Conservation (phyloP, 2,113 vertebrate genomes). For the Ageneiosus marmoratus region DNA sequence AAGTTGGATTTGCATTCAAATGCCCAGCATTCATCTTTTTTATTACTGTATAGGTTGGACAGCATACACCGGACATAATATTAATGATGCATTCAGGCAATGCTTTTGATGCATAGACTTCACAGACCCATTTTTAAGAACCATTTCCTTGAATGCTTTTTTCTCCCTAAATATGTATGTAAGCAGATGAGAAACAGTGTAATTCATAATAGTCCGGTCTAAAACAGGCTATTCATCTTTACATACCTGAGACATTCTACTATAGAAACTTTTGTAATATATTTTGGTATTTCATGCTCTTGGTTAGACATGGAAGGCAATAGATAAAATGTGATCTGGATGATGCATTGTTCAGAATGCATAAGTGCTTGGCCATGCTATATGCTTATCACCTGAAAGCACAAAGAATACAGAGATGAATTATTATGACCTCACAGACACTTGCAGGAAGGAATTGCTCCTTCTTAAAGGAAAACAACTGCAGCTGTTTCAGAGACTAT, state of each 20-base stretch:
- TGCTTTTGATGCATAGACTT: slow-evolving; percentile 13
- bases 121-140: slow-evolving; percentile 15
- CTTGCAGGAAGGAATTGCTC: neutral
- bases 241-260: neutral
- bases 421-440: slow-evolving; percentile 9
- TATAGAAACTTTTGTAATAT: neutral
- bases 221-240: neutral
- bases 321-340: slow-evolving; percentile 2
- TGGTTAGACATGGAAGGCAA: neutral
- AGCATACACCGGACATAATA: slow-evolving; percentile 4
- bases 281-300: neutral
- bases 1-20: slow-evolving; percentile 36
- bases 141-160: slow-evolving; percentile 15
- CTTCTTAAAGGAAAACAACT: slow-evolving; percentile 29
- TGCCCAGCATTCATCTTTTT: slow-evolving; percentile 26
- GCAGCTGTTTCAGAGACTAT: slow-evolving; percentile 11
- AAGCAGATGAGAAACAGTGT: neutral
- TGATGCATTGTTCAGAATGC: neutral
- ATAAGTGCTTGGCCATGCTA: neutral
- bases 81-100: slow-evolving; percentile 10
- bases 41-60: slow-evolving; percentile 3
- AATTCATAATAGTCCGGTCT: neutral
- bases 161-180: neutral
- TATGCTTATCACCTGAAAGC: slow-evolving; percentile 14
- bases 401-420: slow-evolving; percentile 9